Percentiles rank a stretch among this genome's conserved stretches.
phyloP scores from a whole-genome alignment of 2,797 vertebrate genomes.

The Sebastes trivittatus region DNA sequence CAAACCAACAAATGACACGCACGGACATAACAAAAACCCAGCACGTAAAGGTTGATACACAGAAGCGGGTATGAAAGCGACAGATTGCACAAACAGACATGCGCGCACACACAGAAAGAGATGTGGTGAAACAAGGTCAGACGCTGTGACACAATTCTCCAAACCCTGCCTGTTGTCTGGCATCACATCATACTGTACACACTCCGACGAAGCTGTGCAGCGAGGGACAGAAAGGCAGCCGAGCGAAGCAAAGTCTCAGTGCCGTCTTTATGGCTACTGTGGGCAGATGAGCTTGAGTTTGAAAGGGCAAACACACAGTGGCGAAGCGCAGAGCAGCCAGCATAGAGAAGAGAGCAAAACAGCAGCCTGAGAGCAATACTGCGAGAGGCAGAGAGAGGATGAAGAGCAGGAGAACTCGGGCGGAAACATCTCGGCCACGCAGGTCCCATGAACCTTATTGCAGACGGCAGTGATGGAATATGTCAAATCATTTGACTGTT shows the following conservation, averaged over 20 bases:
- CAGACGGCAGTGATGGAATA: slow-evolving; percentile 10
- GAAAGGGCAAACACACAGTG: slow-evolving; percentile 36
- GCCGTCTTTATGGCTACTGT: slow-evolving; percentile 25
- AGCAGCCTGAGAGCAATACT: slow-evolving; percentile 33
- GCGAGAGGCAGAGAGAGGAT: slow-evolving; percentile 6
- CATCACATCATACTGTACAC: slow-evolving; percentile 46
- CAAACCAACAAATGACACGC: slow-evolving; percentile 46
- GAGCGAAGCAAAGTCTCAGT: slow-evolving; percentile 59
- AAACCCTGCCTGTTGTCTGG: slow-evolving; percentile 52
- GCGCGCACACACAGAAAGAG: slow-evolving; percentile 35
- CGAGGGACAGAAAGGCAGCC: slow-evolving; percentile 40
- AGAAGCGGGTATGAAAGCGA: neutral
- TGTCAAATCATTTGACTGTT: neutral
- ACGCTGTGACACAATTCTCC: slow-evolving; percentile 46
- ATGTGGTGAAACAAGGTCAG: slow-evolving; percentile 62
- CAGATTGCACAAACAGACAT: slow-evolving; percentile 26
- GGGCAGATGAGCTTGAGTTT: slow-evolving; percentile 26
- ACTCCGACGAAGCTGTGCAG: slow-evolving; percentile 30
- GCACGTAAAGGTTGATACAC: slow-evolving; percentile 9
- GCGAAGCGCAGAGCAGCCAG: slow-evolving; percentile 47
- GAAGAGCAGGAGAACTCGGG: slow-evolving; percentile 7
- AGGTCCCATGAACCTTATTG: neutral
- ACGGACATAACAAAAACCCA: slow-evolving; percentile 5
- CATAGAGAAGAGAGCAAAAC: slow-evolving; percentile 35
- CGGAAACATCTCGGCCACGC: slow-evolving; percentile 23